Evolutionary conservation across 2,888 invertebrate species (phyloP).

Genomic region (Mythimna pallens): DNA sequence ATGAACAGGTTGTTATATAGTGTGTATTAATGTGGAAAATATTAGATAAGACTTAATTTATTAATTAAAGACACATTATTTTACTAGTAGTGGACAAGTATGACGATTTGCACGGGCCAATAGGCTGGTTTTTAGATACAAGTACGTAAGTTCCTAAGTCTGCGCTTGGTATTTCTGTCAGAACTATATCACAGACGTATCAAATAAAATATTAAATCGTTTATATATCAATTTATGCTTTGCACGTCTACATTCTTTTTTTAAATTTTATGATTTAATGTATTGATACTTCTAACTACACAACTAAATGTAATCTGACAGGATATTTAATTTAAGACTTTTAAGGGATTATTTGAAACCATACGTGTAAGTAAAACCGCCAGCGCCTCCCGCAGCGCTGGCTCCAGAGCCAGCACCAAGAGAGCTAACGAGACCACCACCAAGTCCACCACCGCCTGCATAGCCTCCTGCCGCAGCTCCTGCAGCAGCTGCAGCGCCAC

Average conservation of each 20-base stretch:
- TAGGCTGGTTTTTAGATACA: background rate
- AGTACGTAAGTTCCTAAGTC: background rate
- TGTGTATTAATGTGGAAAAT: background rate
- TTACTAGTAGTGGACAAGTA: background rate
- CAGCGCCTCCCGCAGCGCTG: background rate
- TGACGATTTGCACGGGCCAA: background rate
- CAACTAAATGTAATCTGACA: conserved; percentile 9
- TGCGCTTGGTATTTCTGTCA: conserved; percentile 12
- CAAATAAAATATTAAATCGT: background rate
- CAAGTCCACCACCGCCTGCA: background rate
- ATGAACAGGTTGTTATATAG: background rate
- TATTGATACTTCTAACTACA: conserved; percentile 7
- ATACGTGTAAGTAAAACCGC: conserved; percentile 32
- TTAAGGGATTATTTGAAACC: conserved; percentile 40
- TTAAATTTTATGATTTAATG: background rate
- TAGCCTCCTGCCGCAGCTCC: background rate
- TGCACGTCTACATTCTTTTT: background rate
- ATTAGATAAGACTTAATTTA: background rate
- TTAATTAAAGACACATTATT: background rate
- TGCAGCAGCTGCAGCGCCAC: background rate
- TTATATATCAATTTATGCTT: background rate
- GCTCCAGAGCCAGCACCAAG: conserved; percentile 13
- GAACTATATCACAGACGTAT: background rate
- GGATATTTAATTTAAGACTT: conserved; percentile 7
- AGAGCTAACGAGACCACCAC: conserved; percentile 3